Base-by-base conservation (phyloP, 2,113 vertebrate genomes). In the Thunnus maccoyii region DNA sequence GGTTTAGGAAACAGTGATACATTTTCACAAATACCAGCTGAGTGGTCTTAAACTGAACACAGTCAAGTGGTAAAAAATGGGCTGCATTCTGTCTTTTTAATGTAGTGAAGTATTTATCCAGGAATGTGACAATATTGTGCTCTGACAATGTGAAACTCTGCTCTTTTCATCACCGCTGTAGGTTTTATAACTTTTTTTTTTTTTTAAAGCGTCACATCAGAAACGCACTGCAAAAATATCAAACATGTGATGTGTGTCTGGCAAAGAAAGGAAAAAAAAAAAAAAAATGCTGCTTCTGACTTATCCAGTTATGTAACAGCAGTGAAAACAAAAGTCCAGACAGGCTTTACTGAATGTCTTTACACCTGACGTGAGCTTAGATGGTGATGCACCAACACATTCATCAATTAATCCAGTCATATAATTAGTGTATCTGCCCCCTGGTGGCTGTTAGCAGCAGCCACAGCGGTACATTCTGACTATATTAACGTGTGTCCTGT, bases 341-440 rank as follows among this genome's bases (percentile, higher is more conserved):
- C 27, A 30, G 27, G 27, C 27, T 30, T 30, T 9, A 9, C 36
- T 41, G 36, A 9, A 41, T 8, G 8, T 41, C 36, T 36, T 36
- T 41, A 41, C 36, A 41, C 36, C 36, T 41, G 36, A 41, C 36
- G 8, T 41, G 7, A 9, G 7, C 8, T 41, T 41, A 41, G 36
- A 9, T 41, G 36, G 8, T 17, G 60, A 47, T 32, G 61, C 16
- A 72, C 15, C 13, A 18, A 52, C 25, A 61, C 68, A 32, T 30
- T 3, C 70, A 12, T 32, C 25, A 5, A 20, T 20, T 36, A 22
- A 48, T n/a, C 17, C 47, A 17, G 6, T 50, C 54, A 18, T 3
- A 3, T 58, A 32, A 32, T 64, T 61, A 69, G 64, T 64, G 64
- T 64, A 17, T 54, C n/a, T n/a, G 41, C 56, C 64, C 5, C 10